These are phyloP conservation scores for Meganola albula DNA, from an alignment of 2,888 invertebrate genomes.

Conservation along the genomic window DNA sequence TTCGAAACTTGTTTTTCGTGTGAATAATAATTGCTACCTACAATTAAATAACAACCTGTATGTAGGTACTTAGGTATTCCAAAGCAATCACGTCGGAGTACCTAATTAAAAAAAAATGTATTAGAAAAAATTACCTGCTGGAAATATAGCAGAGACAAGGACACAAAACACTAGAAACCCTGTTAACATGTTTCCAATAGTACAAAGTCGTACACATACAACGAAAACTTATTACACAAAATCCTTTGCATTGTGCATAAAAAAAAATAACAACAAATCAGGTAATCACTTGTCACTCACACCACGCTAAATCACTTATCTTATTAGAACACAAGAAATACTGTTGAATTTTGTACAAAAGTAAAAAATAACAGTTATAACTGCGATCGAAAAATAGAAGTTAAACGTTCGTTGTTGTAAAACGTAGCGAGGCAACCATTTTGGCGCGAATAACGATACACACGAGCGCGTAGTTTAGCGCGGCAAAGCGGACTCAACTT, in stretches of 20 bases:
- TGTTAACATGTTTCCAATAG: constrained; percentile 64
- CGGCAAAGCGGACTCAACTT: constrained; percentile 40
- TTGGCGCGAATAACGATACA: constrained; percentile 40
- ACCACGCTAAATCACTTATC: constrained; percentile 39
- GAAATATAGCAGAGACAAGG: constrained; percentile 48
- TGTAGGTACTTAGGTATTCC: no score
- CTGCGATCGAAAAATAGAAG: constrained; percentile 20
- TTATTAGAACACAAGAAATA: constrained; percentile 43
- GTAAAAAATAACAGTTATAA: constrained; percentile 42
- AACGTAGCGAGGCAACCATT: constrained; percentile 41
- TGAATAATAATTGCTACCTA: no score
- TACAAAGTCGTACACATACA: constrained; percentile 50
- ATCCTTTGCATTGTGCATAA: constrained; percentile 61
- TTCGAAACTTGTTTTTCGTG: no score
- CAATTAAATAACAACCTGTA: no score
- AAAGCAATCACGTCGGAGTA: no score
- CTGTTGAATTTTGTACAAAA: constrained; percentile 41
- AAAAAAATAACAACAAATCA: constrained; percentile 33
- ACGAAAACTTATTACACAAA: constrained; percentile 50
- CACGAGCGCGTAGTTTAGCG: constrained; percentile 41
- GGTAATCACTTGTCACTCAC: constrained; percentile 42
- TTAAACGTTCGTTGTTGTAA: constrained; percentile 27
- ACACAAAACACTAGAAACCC: constrained; percentile 55
- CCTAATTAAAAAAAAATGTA: no score
- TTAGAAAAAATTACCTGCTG: constrained; percentile 58